Base-by-base conservation (phyloP, 1,140 invertebrate genomes). In the Hypsibius dujardini region DNA sequence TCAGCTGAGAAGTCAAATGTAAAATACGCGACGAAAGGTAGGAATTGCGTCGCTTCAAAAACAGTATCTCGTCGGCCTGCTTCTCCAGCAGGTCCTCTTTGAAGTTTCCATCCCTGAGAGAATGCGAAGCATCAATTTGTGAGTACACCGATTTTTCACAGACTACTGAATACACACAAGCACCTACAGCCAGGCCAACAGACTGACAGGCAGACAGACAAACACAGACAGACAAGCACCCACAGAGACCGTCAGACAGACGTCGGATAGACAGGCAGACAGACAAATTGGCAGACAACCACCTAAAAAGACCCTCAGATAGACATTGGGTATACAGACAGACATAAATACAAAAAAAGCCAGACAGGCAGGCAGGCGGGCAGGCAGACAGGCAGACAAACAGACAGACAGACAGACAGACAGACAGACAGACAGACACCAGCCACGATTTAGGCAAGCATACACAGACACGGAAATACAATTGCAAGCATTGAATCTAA, bases 1-100 rank as follows among this genome's bases (percentile, higher is more conserved):
- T 67, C 3, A 67, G 62, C 45, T 67, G 62, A 42, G 12, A 7
- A 15, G 62, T 67, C 62, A 67, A 42, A 45, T 15, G 12, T 42
- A 67, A 67, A 7, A 67, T 12, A 7, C 62, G 62, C 12, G 62
- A 67, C 12, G 62, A 67, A 12, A 67, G 62, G 42, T 15, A 67
- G 12, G 62, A 12, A 67, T 67, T 67, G 12, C 62, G 62, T 67
- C 45, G 12, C 12, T 42, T 12, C 3, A 67, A 42, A 67, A 15
- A 67, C 62, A 67, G 42, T 7, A 67, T 67, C 42, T 67, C 62
- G 45, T 67, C 62, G 12, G 62, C 12, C 42, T 67, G 62, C 62
- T 67, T 67, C 42, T 67, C 62, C 7, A 67, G 42, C 62, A 67
- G 42, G 45, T 67, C 42, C 62, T 67, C 62, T 42, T 67, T 67